Base-by-base conservation (phyloP, 2,888 invertebrate species). In the Chymomyza amoena region DNA sequence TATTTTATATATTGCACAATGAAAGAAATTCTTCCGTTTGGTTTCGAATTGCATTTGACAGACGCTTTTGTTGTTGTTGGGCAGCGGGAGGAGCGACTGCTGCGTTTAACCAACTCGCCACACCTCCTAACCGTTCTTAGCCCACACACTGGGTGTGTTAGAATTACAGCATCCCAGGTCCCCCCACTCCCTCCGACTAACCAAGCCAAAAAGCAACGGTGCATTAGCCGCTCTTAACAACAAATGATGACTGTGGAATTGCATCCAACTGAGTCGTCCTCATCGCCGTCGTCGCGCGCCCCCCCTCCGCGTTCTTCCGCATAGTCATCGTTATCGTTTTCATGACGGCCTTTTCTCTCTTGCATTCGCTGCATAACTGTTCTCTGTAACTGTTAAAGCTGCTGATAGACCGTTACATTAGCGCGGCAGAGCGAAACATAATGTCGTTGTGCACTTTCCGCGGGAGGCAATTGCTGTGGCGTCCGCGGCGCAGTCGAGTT, bases 381-480 rank as follows among this genome's bases (percentile, higher is more conserved):
- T 32, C 80, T 77, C 70, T 80, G 82, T 66, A 69, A 67, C 75
- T 70, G 70, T 75, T 73, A 70, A 73, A 75, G 70, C 70, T 71
- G 69, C 77, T 77, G 80, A 77, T 80, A 82, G 80, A 81, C 72
- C 81, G 77, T 81, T 81, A 82, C 79, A 84, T 84, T 84, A 84
- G 77, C 81, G 84, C 82, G 81, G 75, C 73, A 81, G 82, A 81
- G 81, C 81, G 81, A 71, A 83, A 83, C 84, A 80, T 83, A 83
- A 81, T 81, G 81, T 80, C 76, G 80, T 81, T 83, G 84, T 80
- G 81, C 80, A 80, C 78, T 81, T 80, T 80, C 78, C 84, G 79
- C 76, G 80, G 81, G 76, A 73, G 80, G 81, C 83, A 73, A 75
- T 83, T 80, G 78, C 77, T 73, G 73, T 75, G 69, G 72, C 74